phyloP scores from a whole-genome alignment of 2,113 vertebrate genomes.

The Sapayoa aenigma region DNA sequence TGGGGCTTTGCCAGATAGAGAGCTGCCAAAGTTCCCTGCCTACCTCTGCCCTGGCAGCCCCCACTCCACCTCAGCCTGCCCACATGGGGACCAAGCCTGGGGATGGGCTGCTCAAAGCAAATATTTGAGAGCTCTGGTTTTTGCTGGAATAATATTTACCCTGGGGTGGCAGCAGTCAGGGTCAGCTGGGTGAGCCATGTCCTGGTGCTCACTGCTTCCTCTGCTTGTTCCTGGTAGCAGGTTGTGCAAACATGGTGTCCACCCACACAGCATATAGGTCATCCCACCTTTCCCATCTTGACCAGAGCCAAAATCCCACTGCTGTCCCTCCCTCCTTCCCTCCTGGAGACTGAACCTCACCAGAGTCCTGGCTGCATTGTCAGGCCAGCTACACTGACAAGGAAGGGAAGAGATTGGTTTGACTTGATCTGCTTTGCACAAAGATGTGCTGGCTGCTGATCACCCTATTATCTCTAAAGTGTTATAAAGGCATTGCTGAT shows the following conservation, averaged over 20 bases:
- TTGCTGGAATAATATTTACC: conserved; percentile 30
- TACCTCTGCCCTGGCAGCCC: not conserved
- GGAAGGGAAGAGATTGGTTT: not conserved
- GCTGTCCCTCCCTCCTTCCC: not conserved
- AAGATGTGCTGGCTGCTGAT: not conserved
- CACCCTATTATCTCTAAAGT: not conserved
- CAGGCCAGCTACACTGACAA: not conserved
- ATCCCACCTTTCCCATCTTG: not conserved
- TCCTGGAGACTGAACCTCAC: not conserved
- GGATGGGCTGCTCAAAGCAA: not conserved
- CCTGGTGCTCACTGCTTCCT: not conserved
- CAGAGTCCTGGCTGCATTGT: not conserved
- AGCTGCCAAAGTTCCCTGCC: not conserved
- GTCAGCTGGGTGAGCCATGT: not conserved
- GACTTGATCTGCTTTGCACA: not conserved
- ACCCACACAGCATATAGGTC: not conserved
- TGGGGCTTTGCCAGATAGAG: not conserved
- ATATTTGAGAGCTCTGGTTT: not conserved
- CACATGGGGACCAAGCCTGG: accelerated
- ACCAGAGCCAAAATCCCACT: not conserved
- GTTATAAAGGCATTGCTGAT: not conserved
- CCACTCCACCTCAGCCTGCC: not conserved
- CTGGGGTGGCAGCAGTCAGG: not conserved
- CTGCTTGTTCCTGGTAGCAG: not conserved
- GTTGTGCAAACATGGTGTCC: not conserved